Base-by-base conservation (phyloP, 2,888 invertebrate genomes). In the Zaprionus obscuricornis region DNA sequence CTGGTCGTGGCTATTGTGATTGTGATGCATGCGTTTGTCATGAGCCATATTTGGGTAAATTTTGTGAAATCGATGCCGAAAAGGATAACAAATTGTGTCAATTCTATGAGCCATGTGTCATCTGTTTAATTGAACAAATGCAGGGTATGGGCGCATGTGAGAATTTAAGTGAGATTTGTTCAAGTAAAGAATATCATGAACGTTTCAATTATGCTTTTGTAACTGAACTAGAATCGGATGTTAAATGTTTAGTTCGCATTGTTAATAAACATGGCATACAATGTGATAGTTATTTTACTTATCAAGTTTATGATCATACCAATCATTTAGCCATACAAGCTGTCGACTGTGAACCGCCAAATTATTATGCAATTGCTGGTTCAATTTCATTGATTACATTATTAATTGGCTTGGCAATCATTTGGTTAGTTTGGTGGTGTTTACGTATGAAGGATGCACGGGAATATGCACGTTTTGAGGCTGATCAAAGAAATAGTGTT, bases 1-100 rank as follows among this genome's bases (percentile, higher is more conserved):
- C 94, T 0, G 94, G 93, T 0, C 92, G 93, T 22, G 97, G 97
- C 0, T 91, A 91, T 1, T 97, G 97, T 86, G 91, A 92, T 10
- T 97, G 97, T 85, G 96, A 95, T 85, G 86, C 55, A 3, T 90
- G 90, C 45, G 11, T 45, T 1, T 90, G 90, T 49, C 60, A 87
- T 5, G 70, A 79, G 1, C 70, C 76, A 0, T 89, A 79, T 57
- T 20, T 75, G 66, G 90, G 90, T 0, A 77, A 52, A 34, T 89
- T 87, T 57, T 90, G 90, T 42, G 90, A 90, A 59, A 87, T 86
- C 27, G 87, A 81, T 37, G 60, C 77, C 3, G 73, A 82, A 8
- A 83, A 75, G 39, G 85, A 86, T n/a, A 90, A 89, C 55, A 88
- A 88, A 13, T 42, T 90, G 20, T 90, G 90, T 22, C 64, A 69